A percentile compares a stretch with the other conserved stretches of the same genome.
These are phyloP conservation scores for Elaeidobius kamerunicus DNA, from an alignment of 2,888 invertebrate species.

Conservation along the genomic window DNA sequence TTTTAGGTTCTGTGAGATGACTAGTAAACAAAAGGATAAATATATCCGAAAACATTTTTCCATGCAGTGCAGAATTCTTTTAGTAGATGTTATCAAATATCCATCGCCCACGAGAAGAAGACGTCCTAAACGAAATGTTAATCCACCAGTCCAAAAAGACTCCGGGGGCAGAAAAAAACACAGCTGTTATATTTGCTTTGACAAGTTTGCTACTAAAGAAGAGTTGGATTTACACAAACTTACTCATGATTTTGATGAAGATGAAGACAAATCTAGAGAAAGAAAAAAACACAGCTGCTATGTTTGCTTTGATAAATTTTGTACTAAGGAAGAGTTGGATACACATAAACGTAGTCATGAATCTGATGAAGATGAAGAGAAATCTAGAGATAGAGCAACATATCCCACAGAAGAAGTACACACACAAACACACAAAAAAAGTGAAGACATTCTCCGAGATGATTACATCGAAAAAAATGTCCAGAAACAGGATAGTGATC, in stretches of 20 bases:
- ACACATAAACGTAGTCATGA: conserved; percentile 27
- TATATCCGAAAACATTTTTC: conserved; percentile 21
- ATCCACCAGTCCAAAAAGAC: neutral
- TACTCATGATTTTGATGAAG: conserved; percentile 25
- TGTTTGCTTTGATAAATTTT: conserved; percentile 32
- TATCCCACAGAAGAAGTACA: too few relatives aligned
- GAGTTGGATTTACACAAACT: conserved; percentile 27
- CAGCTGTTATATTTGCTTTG: conserved; percentile 33
- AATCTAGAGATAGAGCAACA: conserved; percentile 1
- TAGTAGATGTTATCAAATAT: conserved; percentile 16
- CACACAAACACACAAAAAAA: too few relatives aligned
- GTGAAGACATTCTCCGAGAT: too few relatives aligned
- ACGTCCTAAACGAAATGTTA: neutral
- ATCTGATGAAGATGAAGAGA: conserved; percentile 4
- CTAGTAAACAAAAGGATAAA: conserved; percentile 4
- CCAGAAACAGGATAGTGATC: too few relatives aligned
- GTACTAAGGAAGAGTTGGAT: conserved; percentile 19
- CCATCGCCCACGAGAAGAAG: neutral
- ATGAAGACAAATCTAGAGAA: conserved; percentile 11
- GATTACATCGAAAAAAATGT: too few relatives aligned
- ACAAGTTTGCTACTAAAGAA: conserved; percentile 26
- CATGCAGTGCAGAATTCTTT: conserved; percentile 13
- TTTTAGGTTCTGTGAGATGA: conserved; percentile 20
- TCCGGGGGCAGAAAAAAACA: conserved; percentile 24
- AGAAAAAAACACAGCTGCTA: conserved; percentile 32